Evolutionary conservation across 2,797 vertebrate genomes (phyloP).

Genomic region (Coranthus polyacanthus): DNA sequence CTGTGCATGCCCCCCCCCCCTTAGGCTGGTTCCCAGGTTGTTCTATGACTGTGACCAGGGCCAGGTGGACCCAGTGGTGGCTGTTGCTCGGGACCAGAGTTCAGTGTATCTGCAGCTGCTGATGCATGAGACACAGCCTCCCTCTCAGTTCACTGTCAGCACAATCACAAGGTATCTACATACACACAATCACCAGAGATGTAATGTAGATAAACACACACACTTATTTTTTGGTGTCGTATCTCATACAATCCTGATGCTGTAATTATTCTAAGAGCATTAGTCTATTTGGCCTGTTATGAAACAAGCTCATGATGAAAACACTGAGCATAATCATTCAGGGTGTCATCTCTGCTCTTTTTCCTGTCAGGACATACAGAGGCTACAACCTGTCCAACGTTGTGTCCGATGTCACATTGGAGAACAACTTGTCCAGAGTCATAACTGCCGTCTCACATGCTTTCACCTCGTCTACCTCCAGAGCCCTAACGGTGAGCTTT

Average conservation of each 20-base stretch:
- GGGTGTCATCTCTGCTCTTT: neutral
- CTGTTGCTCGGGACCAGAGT: conserved; percentile 95
- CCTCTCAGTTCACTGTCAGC: conserved; percentile 95
- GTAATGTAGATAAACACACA: too few species aligned
- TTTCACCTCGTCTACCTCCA: conserved; percentile 91
- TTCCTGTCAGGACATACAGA: conserved; percentile 89
- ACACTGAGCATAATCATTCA: neutral
- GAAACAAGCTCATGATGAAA: too few species aligned
- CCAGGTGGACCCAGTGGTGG: conserved; percentile 95
- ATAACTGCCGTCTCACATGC: conserved; percentile 91
- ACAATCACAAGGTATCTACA: conserved; percentile 92
- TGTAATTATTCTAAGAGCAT: neutral
- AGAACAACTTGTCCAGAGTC: conserved; percentile 96
- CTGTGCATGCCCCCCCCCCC: neutral
- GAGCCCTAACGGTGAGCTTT: conserved; percentile 90
- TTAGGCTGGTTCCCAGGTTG: conserved; percentile 92
- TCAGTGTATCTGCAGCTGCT: conserved; percentile 94
- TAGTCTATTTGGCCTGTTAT: neutral
- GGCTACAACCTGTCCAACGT: conserved; percentile 90
- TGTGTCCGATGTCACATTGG: conserved; percentile 91
- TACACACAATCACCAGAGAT: neutral
- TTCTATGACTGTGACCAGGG: conserved; percentile 97
- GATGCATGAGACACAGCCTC: conserved; percentile 96
- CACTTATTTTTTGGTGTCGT: neutral
- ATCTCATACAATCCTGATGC: neutral